Evolutionary conservation across 2,797 vertebrate genomes (phyloP).

Genomic region (Coccyzus lansbergi): DNA sequence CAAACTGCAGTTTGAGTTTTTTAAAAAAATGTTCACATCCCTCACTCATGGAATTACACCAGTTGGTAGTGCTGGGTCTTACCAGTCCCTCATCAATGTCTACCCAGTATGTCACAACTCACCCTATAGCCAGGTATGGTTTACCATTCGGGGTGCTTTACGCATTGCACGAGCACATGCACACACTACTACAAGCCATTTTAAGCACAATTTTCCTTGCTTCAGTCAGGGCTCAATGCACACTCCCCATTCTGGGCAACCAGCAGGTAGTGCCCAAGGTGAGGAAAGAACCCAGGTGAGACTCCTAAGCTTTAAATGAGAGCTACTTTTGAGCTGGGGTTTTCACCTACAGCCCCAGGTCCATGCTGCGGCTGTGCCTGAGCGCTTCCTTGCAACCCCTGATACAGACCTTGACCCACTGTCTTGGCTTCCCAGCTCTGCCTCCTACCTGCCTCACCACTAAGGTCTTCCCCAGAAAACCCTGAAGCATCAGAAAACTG

Average conservation of each 20-base stretch:
- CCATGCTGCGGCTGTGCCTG: fast-evolving
- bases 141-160: not conserved
- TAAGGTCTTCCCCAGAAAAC: not conserved
- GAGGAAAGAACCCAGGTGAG: not conserved
- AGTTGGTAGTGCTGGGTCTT: not conserved
- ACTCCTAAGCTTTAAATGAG: not conserved
- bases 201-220: not conserved
- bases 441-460: not conserved
- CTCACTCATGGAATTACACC: not conserved
- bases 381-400: not conserved
- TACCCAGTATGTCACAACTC: not conserved
- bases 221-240: fast-evolving
- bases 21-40: constrained; percentile 7
- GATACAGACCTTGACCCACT: not conserved
- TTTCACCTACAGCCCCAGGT: not conserved
- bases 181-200: fast-evolving
- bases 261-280: not conserved
- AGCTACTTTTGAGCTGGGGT: not conserved
- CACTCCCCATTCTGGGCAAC: not conserved
- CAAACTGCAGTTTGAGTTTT: not conserved
- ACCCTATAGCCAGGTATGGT: not conserved
- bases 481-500: not conserved
- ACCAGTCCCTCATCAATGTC: not conserved
- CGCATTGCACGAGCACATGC: not conserved
- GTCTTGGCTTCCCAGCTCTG: not conserved